Base-by-base conservation (phyloP, 1,140 invertebrate species). In the Zaprionus vittiger region DNA sequence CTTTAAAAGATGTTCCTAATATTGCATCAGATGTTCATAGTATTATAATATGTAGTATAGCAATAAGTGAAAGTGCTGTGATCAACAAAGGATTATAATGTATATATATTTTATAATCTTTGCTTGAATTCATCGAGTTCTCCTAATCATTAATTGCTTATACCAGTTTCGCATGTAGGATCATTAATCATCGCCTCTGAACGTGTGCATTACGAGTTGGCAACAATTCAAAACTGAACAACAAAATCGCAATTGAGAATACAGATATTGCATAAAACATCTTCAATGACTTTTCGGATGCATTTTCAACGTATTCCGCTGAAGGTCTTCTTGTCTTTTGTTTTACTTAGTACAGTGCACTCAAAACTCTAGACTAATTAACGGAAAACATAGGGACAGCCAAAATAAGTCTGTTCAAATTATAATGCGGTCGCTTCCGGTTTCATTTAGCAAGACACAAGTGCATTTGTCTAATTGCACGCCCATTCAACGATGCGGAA, bases 381-480 rank as follows among this genome's bases (percentile, higher is more conserved):
- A 65, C 61, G 26, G 31, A 34, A 65, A 26, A 52, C 26, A 57
- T 57, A 37, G 56, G 44, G n/a, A 31, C 20, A 22, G 61, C 31
- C 64, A 66, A 64, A 68, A 64, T 34, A 34, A 34, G 9, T 54
- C 17, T 67, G 55, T 75, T 52, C 41, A 62, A 60, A 49, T 72
- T 72, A 47, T 37, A 20, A 34, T 56, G 72, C 31, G 59, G 28
- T 31, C 28, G n/a, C 59, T 83, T 83, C 81, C 81, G 81, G 78
- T 74, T 56, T 57, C 44, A 56, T 70, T 69, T 66, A 59, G 59
- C 47, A 22, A 57, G 57, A 24, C 26, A 64, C 61, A 70, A 59
- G 66, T 86, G 73, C 73, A 83, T 80, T 86, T 86, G 54, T 72
- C 72, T 87, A 86, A 83, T 86, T 86, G 83, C 83, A 72, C 54